phyloP scores from a whole-genome alignment of 2,113 vertebrate genomes.

The Emydocephalus ijimae region DNA sequence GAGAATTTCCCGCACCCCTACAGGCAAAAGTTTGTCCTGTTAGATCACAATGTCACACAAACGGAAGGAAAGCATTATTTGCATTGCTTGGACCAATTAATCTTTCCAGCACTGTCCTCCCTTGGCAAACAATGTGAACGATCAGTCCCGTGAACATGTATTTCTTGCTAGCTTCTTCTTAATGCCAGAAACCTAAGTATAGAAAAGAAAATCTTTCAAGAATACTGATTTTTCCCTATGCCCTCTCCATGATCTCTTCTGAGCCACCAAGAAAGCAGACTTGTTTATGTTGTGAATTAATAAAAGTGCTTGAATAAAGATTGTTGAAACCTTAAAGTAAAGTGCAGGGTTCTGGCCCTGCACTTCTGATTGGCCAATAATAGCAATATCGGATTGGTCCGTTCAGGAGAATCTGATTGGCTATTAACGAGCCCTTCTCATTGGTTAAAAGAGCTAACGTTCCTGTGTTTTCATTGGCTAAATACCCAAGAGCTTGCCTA shows the following conservation, averaged over 20 bases:
- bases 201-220: not conserved
- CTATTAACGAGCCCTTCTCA: no score
- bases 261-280: not conserved
- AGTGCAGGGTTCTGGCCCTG: no score
- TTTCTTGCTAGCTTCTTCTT: not conserved
- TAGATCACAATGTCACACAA: not conserved
- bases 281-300: no score
- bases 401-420: no score
- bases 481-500: no score
- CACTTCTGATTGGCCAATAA: no score
- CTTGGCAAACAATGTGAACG: not conserved
- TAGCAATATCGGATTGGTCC: no score
- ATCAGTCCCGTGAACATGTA: not conserved
- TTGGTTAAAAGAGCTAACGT: no score
- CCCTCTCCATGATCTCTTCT: not conserved
- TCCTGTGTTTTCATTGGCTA: no score
- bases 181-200: not conserved
- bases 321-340: no score
- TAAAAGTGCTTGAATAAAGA: no score
- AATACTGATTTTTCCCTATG: not conserved
- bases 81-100: not conserved
- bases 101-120: not conserved
- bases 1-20: not conserved
- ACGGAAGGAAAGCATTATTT: not conserved
- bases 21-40: not conserved